Base-by-base conservation (phyloP, 2,888 invertebrate species). In the Eupithecia inturbata region DNA sequence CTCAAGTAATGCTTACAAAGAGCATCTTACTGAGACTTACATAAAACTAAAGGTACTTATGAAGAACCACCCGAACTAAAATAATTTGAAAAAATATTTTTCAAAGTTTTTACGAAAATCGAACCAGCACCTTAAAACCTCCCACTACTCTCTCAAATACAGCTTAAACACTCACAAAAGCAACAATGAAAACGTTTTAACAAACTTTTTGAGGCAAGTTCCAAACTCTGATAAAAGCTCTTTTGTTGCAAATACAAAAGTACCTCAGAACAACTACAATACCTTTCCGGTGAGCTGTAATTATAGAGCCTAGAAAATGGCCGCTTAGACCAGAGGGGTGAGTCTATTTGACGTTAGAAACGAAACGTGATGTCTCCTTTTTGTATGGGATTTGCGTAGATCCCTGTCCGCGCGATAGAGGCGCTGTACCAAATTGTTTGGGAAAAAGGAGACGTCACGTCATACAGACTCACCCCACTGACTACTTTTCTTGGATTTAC, bases 251-350 rank as follows among this genome's bases (percentile, higher is more conserved):
- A 66, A 39, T 70, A 62, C 31, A 49, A 67, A 72, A 67, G 57
- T 57, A 57, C 26, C 57, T 5, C 26, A 71, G 69, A 62, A 53
- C n/a, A 19, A 67, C 66, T 66, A 76, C 74, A 73, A 76, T 74
- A 70, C 76, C 77, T 70, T 76, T 77, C 75, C 70, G 70, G 63
- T 73, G 53, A 68, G 73, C 53, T 53, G 77, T 77, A 80, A 80
- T 78, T 77, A 77, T 74, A 71, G 73, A 77, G 71, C 26, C 36
- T 66, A 39, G 22, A 71, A 71, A 78, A 78, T 78, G 77, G 77
- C 75, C 68, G 74, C 75, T 68, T 74, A 66, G 57, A 66, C n/a
- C n/a, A n/a, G n/a, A n/a, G n/a, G n/a, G n/a, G n/a, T n/a, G n/a
- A n/a, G n/a, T n/a, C n/a, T n/a, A n/a, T n/a, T n/a, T n/a, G n/a